These are phyloP conservation scores for Uloborus plumipes DNA, from an alignment of 2,888 invertebrate genomes.

Conservation along the genomic window DNA sequence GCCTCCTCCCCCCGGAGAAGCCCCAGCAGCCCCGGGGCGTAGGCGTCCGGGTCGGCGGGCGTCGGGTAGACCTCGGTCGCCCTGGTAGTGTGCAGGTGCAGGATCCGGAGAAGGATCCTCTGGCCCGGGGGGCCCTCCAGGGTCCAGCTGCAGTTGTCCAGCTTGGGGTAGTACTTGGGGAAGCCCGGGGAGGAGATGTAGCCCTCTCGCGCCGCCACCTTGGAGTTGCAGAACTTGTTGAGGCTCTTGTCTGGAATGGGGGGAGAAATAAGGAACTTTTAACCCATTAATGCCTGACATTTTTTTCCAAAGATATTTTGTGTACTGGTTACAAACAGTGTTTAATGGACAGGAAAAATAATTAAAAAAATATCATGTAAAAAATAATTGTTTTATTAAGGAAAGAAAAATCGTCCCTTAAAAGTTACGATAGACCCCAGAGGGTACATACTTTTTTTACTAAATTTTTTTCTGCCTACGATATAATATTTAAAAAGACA, in stretches of 20 bases:
- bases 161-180: constrained; percentile 82
- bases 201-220: constrained; percentile 76
- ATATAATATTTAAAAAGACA: too few relatives aligned
- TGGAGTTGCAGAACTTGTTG: constrained; percentile 76
- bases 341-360: too few relatives aligned
- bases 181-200: constrained; percentile 82
- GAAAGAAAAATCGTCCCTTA: too few relatives aligned
- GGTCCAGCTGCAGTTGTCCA: constrained; percentile 78
- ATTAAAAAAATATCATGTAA: too few relatives aligned
- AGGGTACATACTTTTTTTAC: too few relatives aligned
- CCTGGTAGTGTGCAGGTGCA: constrained; percentile 79
- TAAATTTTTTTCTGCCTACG: too few relatives aligned
- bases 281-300: too few relatives aligned
- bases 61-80: constrained; percentile 42
- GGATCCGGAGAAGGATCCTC: constrained; percentile 77
- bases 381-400: too few relatives aligned
- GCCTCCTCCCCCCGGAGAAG: neutral
- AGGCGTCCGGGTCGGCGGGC: constrained; percentile 7
- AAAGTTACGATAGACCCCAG: too few relatives aligned
- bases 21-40: constrained; percentile 16
- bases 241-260: constrained; percentile 75
- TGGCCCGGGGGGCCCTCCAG: constrained; percentile 78
- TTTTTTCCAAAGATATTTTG: too few relatives aligned
- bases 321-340: too few relatives aligned
- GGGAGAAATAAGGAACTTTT: too few relatives aligned